These are phyloP conservation scores for Sebastes taczanowskii DNA, from an alignment of 2,797 vertebrate genomes.

Conservation along the genomic window DNA sequence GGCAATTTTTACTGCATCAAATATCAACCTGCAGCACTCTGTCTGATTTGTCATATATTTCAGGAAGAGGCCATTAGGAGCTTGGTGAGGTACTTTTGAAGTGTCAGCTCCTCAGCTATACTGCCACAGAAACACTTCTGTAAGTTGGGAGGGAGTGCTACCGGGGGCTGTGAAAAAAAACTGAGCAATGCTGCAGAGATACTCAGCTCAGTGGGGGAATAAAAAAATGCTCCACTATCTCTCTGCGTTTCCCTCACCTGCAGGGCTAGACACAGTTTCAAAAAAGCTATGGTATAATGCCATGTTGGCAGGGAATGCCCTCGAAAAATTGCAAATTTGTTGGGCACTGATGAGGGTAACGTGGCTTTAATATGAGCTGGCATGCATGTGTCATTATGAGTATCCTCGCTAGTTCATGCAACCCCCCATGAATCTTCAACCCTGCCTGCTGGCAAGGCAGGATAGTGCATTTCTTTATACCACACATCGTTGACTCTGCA, in stretches of 20 bases:
- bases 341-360: not conserved
- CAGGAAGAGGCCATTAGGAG: conserved; percentile 48
- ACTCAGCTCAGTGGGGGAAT: conserved; percentile 25
- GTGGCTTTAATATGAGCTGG: not conserved
- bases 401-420: conserved; percentile 14
- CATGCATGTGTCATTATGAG: not conserved
- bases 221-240: conserved; percentile 31
- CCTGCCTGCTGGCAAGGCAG: conserved; percentile 38
- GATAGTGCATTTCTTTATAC: conserved; percentile 62
- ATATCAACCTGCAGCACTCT: conserved; percentile 46
- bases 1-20: conserved; percentile 41
- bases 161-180: conserved; percentile 20
- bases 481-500: conserved; percentile 72
- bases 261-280: conserved; percentile 28
- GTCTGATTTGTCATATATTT: conserved; percentile 51
- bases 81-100: conserved; percentile 49
- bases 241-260: conserved; percentile 30
- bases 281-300: not conserved
- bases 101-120: conserved; percentile 61
- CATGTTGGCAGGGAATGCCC: not conserved
- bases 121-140: conserved; percentile 50
- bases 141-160: conserved; percentile 31
- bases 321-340: conserved; percentile 4
- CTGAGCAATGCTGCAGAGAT: conserved; percentile 47
- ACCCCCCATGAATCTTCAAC: conserved; percentile 26